Conservation (phyloP, 2,113 vertebrate genomes). For the Eurypyga helias region DNA sequence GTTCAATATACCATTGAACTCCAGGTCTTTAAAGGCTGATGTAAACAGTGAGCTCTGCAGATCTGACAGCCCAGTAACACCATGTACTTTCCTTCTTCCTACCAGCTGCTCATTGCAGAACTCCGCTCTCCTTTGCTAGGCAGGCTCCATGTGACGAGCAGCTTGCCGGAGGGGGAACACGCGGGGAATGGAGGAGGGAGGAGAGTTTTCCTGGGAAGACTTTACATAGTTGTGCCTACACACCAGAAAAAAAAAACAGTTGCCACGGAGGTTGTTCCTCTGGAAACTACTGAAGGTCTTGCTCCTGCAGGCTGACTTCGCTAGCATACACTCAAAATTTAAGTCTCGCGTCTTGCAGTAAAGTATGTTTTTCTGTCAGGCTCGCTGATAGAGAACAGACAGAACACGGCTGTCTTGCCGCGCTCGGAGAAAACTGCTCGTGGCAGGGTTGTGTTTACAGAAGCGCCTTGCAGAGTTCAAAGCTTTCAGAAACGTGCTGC, state of each 20-base stretch:
- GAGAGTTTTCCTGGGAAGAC: neutral
- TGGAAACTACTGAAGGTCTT: neutral
- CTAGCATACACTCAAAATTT: neutral
- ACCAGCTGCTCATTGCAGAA: constrained; percentile 25
- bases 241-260: neutral
- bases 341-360: neutral
- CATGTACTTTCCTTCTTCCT: neutral
- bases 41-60: neutral
- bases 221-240: neutral
- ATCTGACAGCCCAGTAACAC: neutral
- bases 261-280: neutral
- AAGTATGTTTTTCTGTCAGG: neutral
- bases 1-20: neutral
- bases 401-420: neutral
- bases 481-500: neutral
- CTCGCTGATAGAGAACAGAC: neutral
- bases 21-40: neutral
- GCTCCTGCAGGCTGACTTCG: neutral
- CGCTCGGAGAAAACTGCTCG: neutral
- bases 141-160: neutral
- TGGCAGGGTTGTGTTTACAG: neutral
- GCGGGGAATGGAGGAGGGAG: neutral
- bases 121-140: neutral
- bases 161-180: neutral
- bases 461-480: neutral